phyloP scores from a whole-genome alignment of 2,888 invertebrate genomes.

The Lycocerus yunnanus region DNA sequence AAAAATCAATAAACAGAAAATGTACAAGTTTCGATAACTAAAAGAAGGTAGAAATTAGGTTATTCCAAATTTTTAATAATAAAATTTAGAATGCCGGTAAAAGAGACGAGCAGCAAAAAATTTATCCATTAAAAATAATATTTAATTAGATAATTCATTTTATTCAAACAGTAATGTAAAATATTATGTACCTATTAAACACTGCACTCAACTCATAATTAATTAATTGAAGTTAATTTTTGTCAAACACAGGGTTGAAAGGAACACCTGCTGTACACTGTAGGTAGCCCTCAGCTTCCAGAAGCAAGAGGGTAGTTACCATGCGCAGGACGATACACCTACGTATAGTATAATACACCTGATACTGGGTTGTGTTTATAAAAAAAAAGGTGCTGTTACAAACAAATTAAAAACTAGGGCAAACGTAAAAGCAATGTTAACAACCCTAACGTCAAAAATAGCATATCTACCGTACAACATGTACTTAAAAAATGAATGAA shows the following conservation, averaged over 20 bases:
- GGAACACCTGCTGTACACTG: slow-evolving; percentile 38
- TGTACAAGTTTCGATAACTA: not conserved
- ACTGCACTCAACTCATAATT: slow-evolving; percentile 17
- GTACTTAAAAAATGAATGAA: not conserved
- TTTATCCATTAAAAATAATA: not conserved
- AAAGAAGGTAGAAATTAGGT: not conserved
- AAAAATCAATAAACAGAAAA: slow-evolving; percentile 22
- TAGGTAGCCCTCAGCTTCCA: slow-evolving; percentile 36
- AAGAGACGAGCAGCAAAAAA: not conserved
- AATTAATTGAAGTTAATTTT: slow-evolving; percentile 21
- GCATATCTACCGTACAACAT: not conserved
- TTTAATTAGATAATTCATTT: slow-evolving; percentile 5
- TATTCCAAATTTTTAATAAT: not conserved
- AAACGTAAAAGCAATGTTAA: not conserved
- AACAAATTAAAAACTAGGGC: not conserved
- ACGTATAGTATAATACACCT: slow-evolving; percentile 20
- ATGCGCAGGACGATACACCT: slow-evolving; percentile 37
- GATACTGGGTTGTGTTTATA: slow-evolving; percentile 9
- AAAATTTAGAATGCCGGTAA: not conserved
- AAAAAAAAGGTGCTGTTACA: slow-evolving; percentile 4
- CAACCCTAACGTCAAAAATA: not conserved
- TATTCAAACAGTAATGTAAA: not conserved
- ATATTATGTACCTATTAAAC: not conserved
- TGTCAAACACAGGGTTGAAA: slow-evolving; percentile 24
- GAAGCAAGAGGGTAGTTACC: slow-evolving; percentile 35